These are phyloP conservation scores for Holotrichia oblita DNA, from an alignment of 1,140 invertebrate species.

Conservation along the genomic window DNA sequence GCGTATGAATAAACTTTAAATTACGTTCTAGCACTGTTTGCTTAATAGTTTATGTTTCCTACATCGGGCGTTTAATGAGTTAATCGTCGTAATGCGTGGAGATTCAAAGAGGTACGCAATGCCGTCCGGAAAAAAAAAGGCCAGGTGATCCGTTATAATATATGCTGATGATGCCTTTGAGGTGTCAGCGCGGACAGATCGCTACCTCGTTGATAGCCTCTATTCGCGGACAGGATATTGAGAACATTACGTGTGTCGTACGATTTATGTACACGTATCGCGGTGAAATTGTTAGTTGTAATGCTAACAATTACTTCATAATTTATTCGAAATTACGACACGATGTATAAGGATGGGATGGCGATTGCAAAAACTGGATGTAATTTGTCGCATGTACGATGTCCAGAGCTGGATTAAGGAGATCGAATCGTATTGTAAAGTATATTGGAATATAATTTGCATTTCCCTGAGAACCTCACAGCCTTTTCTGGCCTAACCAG, in stretches of 20 bases:
- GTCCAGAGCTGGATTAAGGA: too few relatives aligned
- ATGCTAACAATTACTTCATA: not conserved
- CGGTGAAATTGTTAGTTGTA: not conserved
- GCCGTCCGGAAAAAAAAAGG: not conserved
- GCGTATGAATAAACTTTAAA: not conserved
- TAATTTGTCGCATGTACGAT: too few relatives aligned
- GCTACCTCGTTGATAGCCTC: not conserved
- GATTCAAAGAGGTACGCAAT: not conserved
- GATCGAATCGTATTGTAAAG: too few relatives aligned
- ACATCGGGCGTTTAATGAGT: not conserved
- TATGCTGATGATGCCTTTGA: not conserved
- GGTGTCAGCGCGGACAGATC: not conserved
- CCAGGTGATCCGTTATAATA: conserved; percentile 19
- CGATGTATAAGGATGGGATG: not conserved
- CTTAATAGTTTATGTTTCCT: not conserved
- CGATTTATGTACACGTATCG: not conserved
- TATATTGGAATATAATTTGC: too few relatives aligned
- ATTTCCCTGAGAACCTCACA: too few relatives aligned
- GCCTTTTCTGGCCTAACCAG: too few relatives aligned
- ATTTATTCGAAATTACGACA: conserved; percentile 9
- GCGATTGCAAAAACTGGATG: not conserved
- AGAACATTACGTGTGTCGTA: not conserved
- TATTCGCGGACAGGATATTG: conserved; percentile 15
- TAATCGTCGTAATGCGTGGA: not conserved
- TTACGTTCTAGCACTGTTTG: not conserved